Conservation (phyloP, 2,113 vertebrate species). For the Rhipidura dahli region DNA sequence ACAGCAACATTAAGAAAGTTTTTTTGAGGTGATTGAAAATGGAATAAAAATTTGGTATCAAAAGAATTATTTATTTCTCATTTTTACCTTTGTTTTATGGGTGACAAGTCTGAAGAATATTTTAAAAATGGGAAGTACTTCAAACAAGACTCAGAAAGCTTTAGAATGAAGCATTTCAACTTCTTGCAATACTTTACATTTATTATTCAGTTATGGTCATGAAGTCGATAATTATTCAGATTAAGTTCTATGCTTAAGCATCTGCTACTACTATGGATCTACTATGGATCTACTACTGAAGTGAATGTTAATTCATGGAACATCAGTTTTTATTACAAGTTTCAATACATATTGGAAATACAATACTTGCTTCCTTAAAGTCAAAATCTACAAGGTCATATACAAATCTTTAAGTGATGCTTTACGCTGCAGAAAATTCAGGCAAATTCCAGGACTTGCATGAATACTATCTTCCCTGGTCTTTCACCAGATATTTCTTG, state of each 20-base stretch:
- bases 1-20: neutral
- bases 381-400: neutral
- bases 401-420: neutral
- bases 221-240: neutral
- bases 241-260: neutral
- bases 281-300: neutral
- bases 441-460: neutral
- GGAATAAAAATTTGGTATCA: fast-evolving
- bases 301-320: neutral
- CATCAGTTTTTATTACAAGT: neutral
- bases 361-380: neutral
- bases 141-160: neutral
- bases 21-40: neutral
- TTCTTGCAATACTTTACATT: neutral
- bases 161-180: neutral
- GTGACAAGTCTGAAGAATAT: neutral
- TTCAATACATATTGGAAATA: neutral
- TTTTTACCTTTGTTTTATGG: neutral
- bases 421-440: neutral
- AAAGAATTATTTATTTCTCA: neutral
- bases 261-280: neutral
- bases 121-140: neutral
- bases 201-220: neutral
- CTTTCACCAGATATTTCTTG: neutral
- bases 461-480: neutral